Percentiles rank a stretch among this genome's conserved stretches.
These are phyloP conservation scores for Cyprinodon diabolis DNA, from an alignment of 2,797 vertebrate genomes.

Conservation along the genomic window DNA sequence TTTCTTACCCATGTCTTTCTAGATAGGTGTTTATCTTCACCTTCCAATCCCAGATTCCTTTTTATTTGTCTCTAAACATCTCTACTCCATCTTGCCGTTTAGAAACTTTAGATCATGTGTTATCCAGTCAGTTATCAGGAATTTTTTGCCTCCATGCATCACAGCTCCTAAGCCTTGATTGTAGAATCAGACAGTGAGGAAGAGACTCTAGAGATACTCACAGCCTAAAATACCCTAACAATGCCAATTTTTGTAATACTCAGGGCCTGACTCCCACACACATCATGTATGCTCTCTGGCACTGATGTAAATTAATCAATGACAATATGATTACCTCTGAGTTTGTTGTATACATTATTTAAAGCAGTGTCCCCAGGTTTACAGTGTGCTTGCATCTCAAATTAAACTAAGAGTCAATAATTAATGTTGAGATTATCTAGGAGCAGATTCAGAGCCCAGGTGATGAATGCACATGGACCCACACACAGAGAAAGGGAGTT, in stretches of 20 bases:
- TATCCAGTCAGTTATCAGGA: slow-evolving; percentile 70
- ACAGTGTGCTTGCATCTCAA: slow-evolving; percentile 82
- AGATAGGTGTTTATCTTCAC: slow-evolving; percentile 37
- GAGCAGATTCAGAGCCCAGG: slow-evolving; percentile 75
- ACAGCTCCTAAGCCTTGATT: slow-evolving; percentile 75
- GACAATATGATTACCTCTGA: slow-evolving; percentile 83
- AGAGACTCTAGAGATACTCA: slow-evolving; percentile 70
- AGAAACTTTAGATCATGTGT: slow-evolving; percentile 65
- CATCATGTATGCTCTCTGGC: slow-evolving; percentile 77
- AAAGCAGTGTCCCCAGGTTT: slow-evolving; percentile 80
- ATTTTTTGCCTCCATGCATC: slow-evolving; percentile 70
- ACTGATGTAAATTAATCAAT: slow-evolving; percentile 81
- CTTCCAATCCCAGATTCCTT: slow-evolving; percentile 28
- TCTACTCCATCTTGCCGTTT: slow-evolving; percentile 32
- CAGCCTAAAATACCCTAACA: slow-evolving; percentile 65
- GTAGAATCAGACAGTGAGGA: slow-evolving; percentile 79
- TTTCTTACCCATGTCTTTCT: slow-evolving; percentile 17
- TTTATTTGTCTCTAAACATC: slow-evolving; percentile 13
- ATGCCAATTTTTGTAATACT: slow-evolving; percentile 72
- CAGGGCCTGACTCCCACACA: slow-evolving; percentile 57
- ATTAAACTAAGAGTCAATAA: slow-evolving; percentile 84
- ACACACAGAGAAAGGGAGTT: slow-evolving; percentile 18
- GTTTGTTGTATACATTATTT: slow-evolving; percentile 83
- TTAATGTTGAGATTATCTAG: slow-evolving; percentile 82
- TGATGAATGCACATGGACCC: slow-evolving; percentile 60